A percentile compares a stretch with the other conserved stretches of the same genome.
Conservation (phyloP, 2,797 vertebrate genomes). For the Enteromius viviparus region DNA sequence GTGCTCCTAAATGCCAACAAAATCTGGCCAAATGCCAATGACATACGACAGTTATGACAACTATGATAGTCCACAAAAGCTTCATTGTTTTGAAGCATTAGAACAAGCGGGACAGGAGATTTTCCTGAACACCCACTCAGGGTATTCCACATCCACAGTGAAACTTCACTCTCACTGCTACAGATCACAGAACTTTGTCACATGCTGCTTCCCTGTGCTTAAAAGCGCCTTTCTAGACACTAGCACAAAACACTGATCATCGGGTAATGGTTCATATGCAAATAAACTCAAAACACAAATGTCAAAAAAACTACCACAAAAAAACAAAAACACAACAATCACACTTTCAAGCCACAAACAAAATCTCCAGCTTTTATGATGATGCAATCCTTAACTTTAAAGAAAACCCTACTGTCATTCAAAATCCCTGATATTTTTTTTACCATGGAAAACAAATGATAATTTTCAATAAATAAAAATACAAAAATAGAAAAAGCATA, state of each 20-base stretch:
- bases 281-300: constrained; percentile 33
- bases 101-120: constrained; percentile 38
- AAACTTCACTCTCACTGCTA: constrained; percentile 25
- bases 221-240: constrained; percentile 3
- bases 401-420: neutral
- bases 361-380: neutral
- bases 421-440: neutral
- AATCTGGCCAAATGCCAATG: constrained; percentile 6
- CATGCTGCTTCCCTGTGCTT: constrained; percentile 17
- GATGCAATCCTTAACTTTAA: neutral
- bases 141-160: constrained; percentile 46
- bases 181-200: neutral
- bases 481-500: neutral
- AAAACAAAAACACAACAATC: neutral
- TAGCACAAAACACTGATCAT: neutral
- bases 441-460: neutral
- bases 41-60: neutral
- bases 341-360: neutral
- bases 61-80: constrained; percentile 28
- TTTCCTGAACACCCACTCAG: constrained; percentile 49
- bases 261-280: constrained; percentile 41
- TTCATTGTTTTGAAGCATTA: constrained; percentile 28
- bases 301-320: neutral
- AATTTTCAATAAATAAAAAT: neutral
- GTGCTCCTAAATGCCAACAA: neutral